A percentile compares a stretch with the other conserved stretches of the same genome.
Conservation (phyloP, 2,797 vertebrate species). For the Sibirionetta formosa region DNA sequence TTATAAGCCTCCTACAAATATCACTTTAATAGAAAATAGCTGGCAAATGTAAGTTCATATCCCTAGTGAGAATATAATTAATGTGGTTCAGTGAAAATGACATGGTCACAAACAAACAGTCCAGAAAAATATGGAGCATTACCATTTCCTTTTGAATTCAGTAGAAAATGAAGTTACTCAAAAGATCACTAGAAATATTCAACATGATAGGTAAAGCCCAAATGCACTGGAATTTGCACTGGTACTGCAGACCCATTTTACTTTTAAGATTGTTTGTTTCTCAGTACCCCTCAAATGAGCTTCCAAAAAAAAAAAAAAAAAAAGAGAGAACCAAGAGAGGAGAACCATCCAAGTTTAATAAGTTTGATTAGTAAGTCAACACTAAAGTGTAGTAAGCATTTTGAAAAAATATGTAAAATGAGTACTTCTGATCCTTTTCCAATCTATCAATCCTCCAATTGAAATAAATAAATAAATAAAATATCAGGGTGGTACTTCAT, state of each 20-base stretch:
- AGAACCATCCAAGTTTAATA: not conserved
- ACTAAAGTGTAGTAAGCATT: not conserved
- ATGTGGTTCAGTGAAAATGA: not conserved
- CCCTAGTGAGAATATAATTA: not conserved
- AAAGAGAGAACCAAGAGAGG: not conserved
- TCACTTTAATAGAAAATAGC: not conserved
- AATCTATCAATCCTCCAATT: constrained; percentile 55
- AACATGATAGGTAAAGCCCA: not conserved
- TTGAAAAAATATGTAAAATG: constrained; percentile 7
- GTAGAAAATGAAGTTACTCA: not conserved
- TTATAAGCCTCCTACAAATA: not conserved
- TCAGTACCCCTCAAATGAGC: not conserved
- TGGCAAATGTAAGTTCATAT: not conserved
- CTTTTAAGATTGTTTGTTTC: not conserved
- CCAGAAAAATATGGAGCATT: not conserved
- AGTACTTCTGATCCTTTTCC: constrained; percentile 40
- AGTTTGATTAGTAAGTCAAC: constrained; percentile 56
- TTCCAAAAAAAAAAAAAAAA: not conserved
- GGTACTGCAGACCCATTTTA: not conserved
- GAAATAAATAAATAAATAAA: not conserved
- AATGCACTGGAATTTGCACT: not conserved
- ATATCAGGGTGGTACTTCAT: not conserved
- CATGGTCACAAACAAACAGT: not conserved
- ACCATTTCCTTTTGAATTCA: not conserved
- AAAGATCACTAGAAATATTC: not conserved